Base-by-base conservation (phyloP, 2,113 vertebrate genomes). In the Dolichotis patagonum region DNA sequence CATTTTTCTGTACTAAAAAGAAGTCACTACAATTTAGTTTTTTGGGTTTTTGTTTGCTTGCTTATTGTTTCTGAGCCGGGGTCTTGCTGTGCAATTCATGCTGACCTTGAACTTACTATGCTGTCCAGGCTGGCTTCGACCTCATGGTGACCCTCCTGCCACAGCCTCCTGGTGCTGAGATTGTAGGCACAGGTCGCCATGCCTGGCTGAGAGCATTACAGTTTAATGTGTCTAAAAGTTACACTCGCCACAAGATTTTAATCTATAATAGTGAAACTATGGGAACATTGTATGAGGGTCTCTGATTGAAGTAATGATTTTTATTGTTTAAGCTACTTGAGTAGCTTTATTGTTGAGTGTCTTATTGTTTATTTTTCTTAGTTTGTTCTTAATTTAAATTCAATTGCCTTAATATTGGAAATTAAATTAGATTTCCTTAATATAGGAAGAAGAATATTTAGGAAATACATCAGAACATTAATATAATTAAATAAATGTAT, bases 361-460 rank as follows among this genome's bases (percentile, higher is more conserved):
- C 43, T 88, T 91, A 43, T 14, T 63, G 35, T 91, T 71, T 85
- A 95, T 89, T 96, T 91, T 82, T 71, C 54, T 95, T 81, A 94
- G 93, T 89, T 88, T 85, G 78, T 85, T 95, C 94, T 9, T 87
- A 83, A 78, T 43, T 78, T 89, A 94, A 94, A 90, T 60, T 78
- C 60, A 11, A n/a, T 78, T 91, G 85, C 87, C 43, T 95, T 93
- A 52, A 78, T 35, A 52, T 71, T 69, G 58, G 83, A 52, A 92
- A 43, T 56, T 17, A 56, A 56, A 56, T 56, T 56, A 80, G 14
- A n/a, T 78, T 91, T 85, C 87, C 43, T 95, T 93, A 52, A 78
- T 35, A 52, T 58, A 77, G 56, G 83, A 52, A 92, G n/a, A n/a
- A n/a, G 35, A 88, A 71, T 43, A 71, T 65, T 41, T 54, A 58